Conservation (phyloP, 2,888 invertebrate species). For the Anthrax anthrax region DNA sequence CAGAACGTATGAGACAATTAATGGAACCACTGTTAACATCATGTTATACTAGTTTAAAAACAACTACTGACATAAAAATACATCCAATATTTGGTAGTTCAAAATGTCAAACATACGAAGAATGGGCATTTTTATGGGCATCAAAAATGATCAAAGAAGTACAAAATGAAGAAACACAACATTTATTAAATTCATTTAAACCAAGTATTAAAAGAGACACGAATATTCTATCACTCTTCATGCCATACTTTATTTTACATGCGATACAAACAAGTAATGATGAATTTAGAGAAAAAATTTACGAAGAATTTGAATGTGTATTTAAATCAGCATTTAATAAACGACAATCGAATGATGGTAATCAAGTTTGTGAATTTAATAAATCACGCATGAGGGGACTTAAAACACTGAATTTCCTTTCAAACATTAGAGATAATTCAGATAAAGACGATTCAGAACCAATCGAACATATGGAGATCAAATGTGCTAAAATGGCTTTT, state of each 20-base stretch:
- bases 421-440: conserved; percentile 13
- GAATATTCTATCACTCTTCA: conserved; percentile 53
- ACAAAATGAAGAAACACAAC: conserved; percentile 42
- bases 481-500: conserved; percentile 55
- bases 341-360: background rate
- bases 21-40: conserved; percentile 63
- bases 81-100: conserved; percentile 54
- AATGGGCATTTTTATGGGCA: conserved; percentile 68
- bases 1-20: conserved; percentile 56
- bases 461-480: conserved; percentile 33
- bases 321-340: conserved; percentile 20
- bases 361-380: conserved; percentile 2
- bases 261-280: conserved; percentile 40
- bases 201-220: conserved; percentile 62
- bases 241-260: conserved; percentile 59
- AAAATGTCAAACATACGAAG: conserved; percentile 50
- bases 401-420: conserved; percentile 6
- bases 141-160: conserved; percentile 48
- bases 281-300: conserved; percentile 34
- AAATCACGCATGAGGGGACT: conserved; percentile 5
- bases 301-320: conserved; percentile 41
- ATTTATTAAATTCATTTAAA: conserved; percentile 51
- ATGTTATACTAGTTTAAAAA: conserved; percentile 39
- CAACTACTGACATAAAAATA: conserved; percentile 33
- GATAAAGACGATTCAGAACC: conserved; percentile 18